Evolutionary conservation across 2,113 vertebrate genomes (phyloP), one percentile per base, ranked within the genome.

Genomic region (Haemorhous mexicanus): DNA sequence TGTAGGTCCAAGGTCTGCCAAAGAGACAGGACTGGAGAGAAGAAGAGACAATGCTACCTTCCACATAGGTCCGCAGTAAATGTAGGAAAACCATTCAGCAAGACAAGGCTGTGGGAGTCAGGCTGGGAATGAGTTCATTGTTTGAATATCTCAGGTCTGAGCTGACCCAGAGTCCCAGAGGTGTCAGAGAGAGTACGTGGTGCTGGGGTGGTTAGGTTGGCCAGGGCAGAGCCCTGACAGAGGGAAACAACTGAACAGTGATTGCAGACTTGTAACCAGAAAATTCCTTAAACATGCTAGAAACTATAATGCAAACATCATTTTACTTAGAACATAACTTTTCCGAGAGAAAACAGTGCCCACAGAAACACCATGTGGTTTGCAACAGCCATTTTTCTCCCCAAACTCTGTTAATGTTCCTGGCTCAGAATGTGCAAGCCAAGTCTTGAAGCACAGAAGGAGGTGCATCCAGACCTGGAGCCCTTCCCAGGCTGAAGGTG

Each of bases 311-410:
- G 41, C 39, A 61, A 77, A 49, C 32, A 35, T 67, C 11, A 53
- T 53, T 53, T 76, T 50, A 8, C 47, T 78, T 56, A 78, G 10
- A 59, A 9, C 0, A 0, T 39, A 78, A 52, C 41, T 85, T 74
- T 55, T n/a, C 41, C 1, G 2, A 46, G 35, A 0, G 0, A 91
- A 67, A 13, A 6, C 35, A n/a, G 35, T 46, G 26, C 52, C 52
- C 0, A 3, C 37, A 5, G 76, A 74, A 93, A 78, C 24, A 74
- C 27, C 1, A 2, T 13, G 19, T 30, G 27, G 33, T 69, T 69
- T 64, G 22, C 11, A 85, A 24, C 26, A 50, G 50, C 26, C 18
- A 21, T 56, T 73, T 62, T 74, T 73, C 41, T 77, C 17, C 37
- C 20, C 7, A 24, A 16, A 55, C 7, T 30, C 53, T 43, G 4